A percentile compares a stretch with the other conserved stretches of the same genome.
phyloP scores from a whole-genome alignment of 2,797 vertebrate genomes.

The Micromesistius poutassou region DNA sequence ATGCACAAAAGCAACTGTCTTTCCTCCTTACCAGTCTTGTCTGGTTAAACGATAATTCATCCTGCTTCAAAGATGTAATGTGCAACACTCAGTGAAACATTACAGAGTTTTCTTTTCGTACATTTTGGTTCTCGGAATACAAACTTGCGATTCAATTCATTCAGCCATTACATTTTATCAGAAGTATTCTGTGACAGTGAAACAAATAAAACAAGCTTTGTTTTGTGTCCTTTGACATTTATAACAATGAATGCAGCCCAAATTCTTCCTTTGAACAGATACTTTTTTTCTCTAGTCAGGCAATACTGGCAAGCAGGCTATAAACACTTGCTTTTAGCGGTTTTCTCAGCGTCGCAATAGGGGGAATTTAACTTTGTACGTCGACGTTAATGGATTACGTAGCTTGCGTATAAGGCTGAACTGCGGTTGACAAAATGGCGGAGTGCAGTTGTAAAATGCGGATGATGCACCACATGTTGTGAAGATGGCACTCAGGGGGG shows the following conservation, averaged over 20 bases:
- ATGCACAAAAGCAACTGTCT: not conserved
- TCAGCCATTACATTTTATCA: not conserved
- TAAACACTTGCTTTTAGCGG: not conserved
- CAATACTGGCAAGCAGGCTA: not conserved
- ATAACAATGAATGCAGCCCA: not conserved
- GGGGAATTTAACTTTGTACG: not conserved
- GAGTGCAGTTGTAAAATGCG: not conserved
- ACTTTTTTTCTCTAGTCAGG: not conserved
- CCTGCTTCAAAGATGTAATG: not conserved
- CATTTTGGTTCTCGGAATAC: not conserved
- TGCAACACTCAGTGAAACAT: not conserved
- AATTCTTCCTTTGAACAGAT: not conserved
- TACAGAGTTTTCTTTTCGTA: not conserved
- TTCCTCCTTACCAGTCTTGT: not conserved
- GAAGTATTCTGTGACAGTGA: not conserved
- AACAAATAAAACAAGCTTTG: not conserved
- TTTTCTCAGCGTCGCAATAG: not conserved
- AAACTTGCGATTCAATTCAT: not conserved
- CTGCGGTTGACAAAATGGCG: not conserved
- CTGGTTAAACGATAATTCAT: not conserved
- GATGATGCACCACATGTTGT: not conserved
- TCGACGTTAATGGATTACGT: not conserved
- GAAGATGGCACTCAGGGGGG: slow-evolving; percentile 2
- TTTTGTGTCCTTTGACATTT: not conserved
- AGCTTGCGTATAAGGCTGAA: not conserved